Evolutionary conservation across 1,140 invertebrate genomes (phyloP), one percentile per base, ranked within the genome.

Genomic region (Bombus terrestris): DNA sequence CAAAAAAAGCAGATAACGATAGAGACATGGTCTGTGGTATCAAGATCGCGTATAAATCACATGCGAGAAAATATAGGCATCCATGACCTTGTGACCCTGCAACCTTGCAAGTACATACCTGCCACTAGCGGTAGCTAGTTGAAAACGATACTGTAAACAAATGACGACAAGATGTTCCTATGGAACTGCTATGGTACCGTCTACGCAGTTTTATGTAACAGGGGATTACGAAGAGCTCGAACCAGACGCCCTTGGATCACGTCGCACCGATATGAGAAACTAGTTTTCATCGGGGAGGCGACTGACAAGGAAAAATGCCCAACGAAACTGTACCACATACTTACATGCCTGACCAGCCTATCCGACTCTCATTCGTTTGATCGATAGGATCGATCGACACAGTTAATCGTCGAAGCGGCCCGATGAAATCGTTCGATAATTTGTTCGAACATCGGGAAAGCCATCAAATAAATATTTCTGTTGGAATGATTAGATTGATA

Each of bases 231-330:
- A 59, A 83, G 81, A 83, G 72, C 59, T 74, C 76, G 15, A 89
- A 92, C 86, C 88, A 87, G 91, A 81, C 87, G 87, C 91, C 92
- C 92, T 93, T 93, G 92, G 85, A 91, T 86, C 83, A 89, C 82
- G 91, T 92, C 82, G 76, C 64, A 76, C 71, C 83, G 75, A 79
- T 71, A 82, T 57, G 78, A 90, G 75, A 87, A 92, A 92, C 88
- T 59, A 87, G 91, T 92, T 93, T 91, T 75, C 81, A 77, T 88
- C 71, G 76, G 88, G 82, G 81, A 69, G 62, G 32, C 83, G 66
- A 37, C 75, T 79, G 62, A 86, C 53, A 84, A 87, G 85, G 57
- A 84, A 85, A 83, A 68, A 66, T 64, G 68, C 35, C 69, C 76
- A 78, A 78, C 76, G 78, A 86, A 83, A 80, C 77, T 80, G 57